Conservation (phyloP, 2,797 vertebrate genomes). For the Falco concolor region DNA sequence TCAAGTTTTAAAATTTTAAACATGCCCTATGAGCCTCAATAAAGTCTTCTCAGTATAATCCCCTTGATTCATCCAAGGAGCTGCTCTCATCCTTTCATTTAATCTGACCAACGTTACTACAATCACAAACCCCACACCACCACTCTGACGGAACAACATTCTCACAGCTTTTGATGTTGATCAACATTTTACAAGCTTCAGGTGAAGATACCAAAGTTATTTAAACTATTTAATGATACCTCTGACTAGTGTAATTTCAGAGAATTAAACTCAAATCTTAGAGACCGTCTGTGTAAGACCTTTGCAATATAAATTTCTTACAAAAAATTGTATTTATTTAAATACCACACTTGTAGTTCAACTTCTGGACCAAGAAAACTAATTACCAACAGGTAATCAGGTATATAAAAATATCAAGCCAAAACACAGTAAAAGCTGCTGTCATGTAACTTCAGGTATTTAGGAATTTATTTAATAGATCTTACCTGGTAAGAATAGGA, state of each 20-base stretch:
- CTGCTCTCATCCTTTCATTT: not conserved
- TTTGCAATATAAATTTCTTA: not conserved
- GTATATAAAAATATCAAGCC: not conserved
- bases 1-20: not conserved
- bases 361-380: not conserved
- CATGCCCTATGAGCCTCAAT: not conserved
- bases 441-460: not conserved
- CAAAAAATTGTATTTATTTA: not conserved
- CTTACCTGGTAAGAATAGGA: constrained; percentile 91
- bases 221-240: not conserved
- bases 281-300: not conserved
- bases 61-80: not conserved
- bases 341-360: not conserved
- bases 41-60: not conserved
- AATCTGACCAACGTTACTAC: not conserved
- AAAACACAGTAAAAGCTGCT: not conserved
- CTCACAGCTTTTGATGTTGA: not conserved
- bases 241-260: not conserved
- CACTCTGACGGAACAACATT: not conserved
- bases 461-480: not conserved
- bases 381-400: not conserved
- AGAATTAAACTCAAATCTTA: not conserved
- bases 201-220: not conserved
- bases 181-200: not conserved
- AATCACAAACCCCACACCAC: not conserved